phyloP scores from a whole-genome alignment of 1,140 invertebrate species.

The Panulirus ornatus region DNA sequence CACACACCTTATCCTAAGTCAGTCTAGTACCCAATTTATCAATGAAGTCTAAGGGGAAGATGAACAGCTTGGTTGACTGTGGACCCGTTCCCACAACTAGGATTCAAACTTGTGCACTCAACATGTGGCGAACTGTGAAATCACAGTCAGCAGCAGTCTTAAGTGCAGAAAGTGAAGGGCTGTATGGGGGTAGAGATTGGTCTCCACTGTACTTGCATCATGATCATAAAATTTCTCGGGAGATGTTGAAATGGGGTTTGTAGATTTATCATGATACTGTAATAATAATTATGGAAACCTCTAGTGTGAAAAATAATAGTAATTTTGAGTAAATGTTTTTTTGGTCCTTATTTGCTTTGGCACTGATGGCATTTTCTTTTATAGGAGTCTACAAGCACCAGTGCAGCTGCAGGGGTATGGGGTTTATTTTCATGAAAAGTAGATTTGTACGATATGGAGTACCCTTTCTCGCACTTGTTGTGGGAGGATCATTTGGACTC shows the following conservation, averaged over 20 bases:
- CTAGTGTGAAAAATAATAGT: too few relatives aligned
- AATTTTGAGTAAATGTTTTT: too few relatives aligned
- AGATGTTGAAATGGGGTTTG: too few relatives aligned
- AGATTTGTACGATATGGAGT: constrained; percentile 81
- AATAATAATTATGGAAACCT: too few relatives aligned
- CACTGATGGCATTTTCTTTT: not conserved
- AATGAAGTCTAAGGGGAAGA: too few relatives aligned
- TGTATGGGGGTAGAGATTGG: not conserved
- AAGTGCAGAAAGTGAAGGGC: not conserved
- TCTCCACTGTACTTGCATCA: not conserved
- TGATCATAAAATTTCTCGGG: too few relatives aligned
- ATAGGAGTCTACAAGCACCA: not conserved
- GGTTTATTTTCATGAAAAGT: constrained; percentile 2
- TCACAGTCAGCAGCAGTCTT: not conserved
- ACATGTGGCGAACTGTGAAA: not conserved
- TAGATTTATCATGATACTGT: too few relatives aligned
- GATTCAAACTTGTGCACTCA: not conserved
- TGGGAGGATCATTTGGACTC: constrained; percentile 86
- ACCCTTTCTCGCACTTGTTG: constrained; percentile 84
- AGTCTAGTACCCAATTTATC: not conserved
- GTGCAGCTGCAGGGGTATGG: constrained; percentile 28
- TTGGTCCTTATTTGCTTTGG: not conserved
- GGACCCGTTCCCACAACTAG: not conserved
- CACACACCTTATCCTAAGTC: too few relatives aligned
- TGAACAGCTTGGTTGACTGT: too few relatives aligned